Evolutionary conservation across 1,140 invertebrate species (phyloP).

Genomic region (Pachypsylla venusta): DNA sequence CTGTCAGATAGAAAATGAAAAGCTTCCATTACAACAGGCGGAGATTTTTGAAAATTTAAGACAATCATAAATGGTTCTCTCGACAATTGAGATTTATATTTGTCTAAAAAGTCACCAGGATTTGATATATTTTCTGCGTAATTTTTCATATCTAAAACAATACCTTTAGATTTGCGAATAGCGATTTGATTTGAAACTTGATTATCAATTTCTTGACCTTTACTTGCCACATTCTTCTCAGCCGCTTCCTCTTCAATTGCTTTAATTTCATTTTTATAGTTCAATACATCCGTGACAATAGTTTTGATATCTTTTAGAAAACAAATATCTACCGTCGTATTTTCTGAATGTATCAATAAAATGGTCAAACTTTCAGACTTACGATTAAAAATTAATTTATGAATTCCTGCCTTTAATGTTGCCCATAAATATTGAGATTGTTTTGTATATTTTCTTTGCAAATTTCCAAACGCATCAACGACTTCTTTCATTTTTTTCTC

Average conservation of each 20-base stretch:
- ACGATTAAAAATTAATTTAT: background rate
- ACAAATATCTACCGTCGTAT: background rate
- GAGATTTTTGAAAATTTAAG: background rate
- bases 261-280: background rate
- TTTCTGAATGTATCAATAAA: background rate
- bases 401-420: background rate
- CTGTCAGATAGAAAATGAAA: background rate
- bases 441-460: background rate
- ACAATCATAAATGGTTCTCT: background rate
- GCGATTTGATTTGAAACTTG: too few species aligned
- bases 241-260: too few species aligned
- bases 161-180: background rate
- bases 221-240: too few species aligned
- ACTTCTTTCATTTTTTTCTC: background rate
- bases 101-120: background rate
- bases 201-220: too few species aligned
- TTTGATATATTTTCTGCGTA: background rate
- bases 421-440: background rate
- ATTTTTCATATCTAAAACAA: background rate
- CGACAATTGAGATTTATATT: background rate
- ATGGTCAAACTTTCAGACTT: background rate
- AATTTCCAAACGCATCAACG: background rate
- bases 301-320: background rate
- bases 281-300: background rate
- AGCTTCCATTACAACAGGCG: background rate